phyloP scores from a whole-genome alignment of 2,797 vertebrate species.

The Petrocephalus sullivani region DNA sequence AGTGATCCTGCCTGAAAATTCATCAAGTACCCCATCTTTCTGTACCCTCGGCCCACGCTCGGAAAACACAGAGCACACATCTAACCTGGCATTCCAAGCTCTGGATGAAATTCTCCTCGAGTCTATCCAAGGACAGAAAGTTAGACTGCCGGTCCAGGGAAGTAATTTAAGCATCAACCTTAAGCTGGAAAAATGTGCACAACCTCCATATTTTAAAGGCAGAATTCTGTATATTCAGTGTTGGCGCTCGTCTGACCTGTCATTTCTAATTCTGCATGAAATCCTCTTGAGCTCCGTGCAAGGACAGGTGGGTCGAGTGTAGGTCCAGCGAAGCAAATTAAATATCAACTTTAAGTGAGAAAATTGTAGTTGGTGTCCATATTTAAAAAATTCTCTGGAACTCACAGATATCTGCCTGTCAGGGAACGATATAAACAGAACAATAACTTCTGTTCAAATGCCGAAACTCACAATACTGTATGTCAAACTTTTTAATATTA shows the following conservation, averaged over 20 bases:
- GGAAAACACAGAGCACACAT: neutral
- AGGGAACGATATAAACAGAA: neutral
- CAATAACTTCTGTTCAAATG: neutral
- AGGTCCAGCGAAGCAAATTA: neutral
- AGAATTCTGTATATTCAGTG: neutral
- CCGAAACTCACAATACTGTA: neutral
- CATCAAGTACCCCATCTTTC: neutral
- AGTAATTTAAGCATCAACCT: neutral
- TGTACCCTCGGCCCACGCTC: neutral
- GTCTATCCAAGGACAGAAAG: neutral
- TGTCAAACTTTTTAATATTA: neutral
- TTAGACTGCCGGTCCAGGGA: neutral
- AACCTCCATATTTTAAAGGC: neutral
- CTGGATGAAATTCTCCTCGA: neutral
- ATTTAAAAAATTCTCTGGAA: neutral
- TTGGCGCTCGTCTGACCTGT: neutral
- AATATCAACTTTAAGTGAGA: neutral
- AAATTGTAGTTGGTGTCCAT: neutral
- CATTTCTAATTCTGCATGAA: neutral
- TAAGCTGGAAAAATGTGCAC: neutral
- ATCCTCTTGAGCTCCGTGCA: neutral
- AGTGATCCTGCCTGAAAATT: neutral
- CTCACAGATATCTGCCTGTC: neutral
- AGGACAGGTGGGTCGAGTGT: neutral
- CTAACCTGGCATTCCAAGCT: neutral